Conservation (phyloP, 2,888 invertebrate species). For the Germaria angustata region DNA sequence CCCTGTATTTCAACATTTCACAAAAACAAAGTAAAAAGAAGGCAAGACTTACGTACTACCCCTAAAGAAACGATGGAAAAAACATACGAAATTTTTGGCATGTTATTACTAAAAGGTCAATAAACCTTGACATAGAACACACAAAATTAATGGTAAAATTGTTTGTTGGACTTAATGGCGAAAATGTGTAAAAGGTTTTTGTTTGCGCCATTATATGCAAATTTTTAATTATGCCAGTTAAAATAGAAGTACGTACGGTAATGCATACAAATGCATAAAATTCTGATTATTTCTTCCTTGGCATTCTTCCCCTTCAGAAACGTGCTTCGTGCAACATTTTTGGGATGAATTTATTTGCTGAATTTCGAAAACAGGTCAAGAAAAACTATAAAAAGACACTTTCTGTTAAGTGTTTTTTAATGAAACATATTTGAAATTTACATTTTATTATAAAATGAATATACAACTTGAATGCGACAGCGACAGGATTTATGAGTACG, state of each 20-base stretch:
- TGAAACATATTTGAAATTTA: neutral
- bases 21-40: conserved; percentile 6
- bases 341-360: neutral
- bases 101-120: conserved; percentile 45
- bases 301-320: neutral
- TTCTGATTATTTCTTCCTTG: conserved; percentile 5
- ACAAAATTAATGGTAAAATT: conserved; percentile 21
- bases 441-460: neutral
- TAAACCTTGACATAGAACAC: conserved; percentile 27
- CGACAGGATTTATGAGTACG: neutral
- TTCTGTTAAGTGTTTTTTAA: neutral
- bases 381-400: conserved; percentile 3
- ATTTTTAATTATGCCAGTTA: conserved; percentile 42
- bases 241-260: neutral
- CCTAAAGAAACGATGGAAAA: conserved; percentile 42
- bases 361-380: conserved; percentile 48
- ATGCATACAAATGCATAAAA: neutral
- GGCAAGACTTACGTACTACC: conserved; percentile 37
- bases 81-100: conserved; percentile 39
- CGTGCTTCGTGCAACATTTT: conserved; percentile 12
- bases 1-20: neutral
- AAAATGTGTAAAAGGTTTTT: conserved; percentile 16
- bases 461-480: neutral
- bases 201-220: conserved; percentile 40
- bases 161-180: neutral